phyloP scores from a whole-genome alignment of 2,888 invertebrate genomes.

The Sipha maydis region DNA sequence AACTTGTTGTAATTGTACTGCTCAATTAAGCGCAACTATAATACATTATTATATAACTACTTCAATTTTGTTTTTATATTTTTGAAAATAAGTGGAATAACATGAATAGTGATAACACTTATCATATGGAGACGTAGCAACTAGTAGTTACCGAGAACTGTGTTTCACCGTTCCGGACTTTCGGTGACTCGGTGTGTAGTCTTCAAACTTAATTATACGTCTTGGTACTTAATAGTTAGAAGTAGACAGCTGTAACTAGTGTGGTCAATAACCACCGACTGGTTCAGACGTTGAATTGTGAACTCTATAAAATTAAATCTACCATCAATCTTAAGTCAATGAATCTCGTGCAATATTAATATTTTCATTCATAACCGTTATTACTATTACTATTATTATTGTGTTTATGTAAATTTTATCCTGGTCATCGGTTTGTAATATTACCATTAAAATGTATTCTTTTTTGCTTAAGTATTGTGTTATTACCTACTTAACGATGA shows the following conservation, averaged over 20 bases:
- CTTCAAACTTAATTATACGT: neutral
- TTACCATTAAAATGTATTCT: constrained; percentile 42
- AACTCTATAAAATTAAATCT: neutral
- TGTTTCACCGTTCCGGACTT: neutral
- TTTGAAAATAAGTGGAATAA: too few species aligned
- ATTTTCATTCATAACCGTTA: neutral
- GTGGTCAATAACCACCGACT: neutral
- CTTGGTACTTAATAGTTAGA: neutral
- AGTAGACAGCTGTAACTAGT: neutral
- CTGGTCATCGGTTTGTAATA: neutral
- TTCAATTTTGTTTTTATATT: too few species aligned
- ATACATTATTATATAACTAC: too few species aligned
- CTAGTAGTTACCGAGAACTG: neutral
- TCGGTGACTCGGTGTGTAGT: neutral
- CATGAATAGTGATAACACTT: neutral
- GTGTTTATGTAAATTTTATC: constrained; percentile 4
- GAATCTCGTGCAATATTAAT: constrained; percentile 28
- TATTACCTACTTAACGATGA: neutral
- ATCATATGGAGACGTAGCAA: neutral
- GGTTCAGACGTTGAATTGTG: neutral
- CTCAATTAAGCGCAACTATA: too few species aligned
- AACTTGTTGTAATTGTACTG: too few species aligned
- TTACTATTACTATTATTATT: neutral
- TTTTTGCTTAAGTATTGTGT: constrained; percentile 21
- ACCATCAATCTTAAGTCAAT: neutral